Evolutionary conservation across 2,113 vertebrate genomes (phyloP).

Genomic region (Paralichthys olivaceus): DNA sequence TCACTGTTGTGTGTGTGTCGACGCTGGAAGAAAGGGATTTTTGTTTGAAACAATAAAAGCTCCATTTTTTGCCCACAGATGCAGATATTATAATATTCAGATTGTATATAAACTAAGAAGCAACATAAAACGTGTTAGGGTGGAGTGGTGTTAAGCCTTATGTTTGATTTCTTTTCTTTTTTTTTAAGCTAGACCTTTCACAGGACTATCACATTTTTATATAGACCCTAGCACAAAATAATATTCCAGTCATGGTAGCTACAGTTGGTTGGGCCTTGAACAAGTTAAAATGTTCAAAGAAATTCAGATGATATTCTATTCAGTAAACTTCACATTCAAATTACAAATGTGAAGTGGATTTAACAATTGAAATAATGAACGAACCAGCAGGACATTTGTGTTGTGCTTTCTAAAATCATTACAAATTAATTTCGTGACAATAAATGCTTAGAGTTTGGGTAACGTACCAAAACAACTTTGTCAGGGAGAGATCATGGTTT

Average conservation of each 20-base stretch:
- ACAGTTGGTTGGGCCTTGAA: neutral
- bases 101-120: neutral
- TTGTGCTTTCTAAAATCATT: no score
- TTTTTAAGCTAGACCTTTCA: neutral
- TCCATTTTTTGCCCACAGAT: slow-evolving; percentile 31
- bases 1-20: slow-evolving; percentile 69
- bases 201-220: neutral
- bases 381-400: no score
- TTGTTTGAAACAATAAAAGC: slow-evolving; percentile 58
- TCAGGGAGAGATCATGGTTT: no score
- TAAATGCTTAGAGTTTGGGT: no score
- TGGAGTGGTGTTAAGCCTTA: neutral
- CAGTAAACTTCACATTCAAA: no score
- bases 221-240: neutral
- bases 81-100: slow-evolving; percentile 26
- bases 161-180: neutral
- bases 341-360: no score
- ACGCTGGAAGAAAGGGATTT: slow-evolving; percentile 67
- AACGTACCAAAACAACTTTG: no score
- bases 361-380: no score
- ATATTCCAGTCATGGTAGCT: neutral
- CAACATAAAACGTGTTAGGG: neutral
- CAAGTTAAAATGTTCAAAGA: neutral
- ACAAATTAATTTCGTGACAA: no score
- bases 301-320: no score